Base-by-base conservation (phyloP, 2,797 vertebrate genomes). In the Decapterus maruadsi region DNA sequence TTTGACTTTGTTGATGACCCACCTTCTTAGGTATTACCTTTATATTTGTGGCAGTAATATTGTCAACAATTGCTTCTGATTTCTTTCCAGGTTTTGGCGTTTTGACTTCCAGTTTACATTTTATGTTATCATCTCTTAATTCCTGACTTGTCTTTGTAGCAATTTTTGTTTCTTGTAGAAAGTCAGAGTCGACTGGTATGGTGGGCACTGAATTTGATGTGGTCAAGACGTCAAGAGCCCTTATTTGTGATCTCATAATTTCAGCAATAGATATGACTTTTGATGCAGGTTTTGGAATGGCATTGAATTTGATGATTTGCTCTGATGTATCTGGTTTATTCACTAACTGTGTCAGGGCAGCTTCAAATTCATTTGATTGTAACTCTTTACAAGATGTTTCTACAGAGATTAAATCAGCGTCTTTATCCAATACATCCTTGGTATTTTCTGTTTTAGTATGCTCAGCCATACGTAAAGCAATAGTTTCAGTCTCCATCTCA, bases 221-320 rank as follows among this genome's bases (percentile, higher is more conserved):
- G 26, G 26, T 26, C 26, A 26, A 57, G 11, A 63, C 68, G 1
- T 89, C 85, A 42, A 93, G 83, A 68, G 90, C 81, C 29, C 82
- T 90, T 31, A 95, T 81, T 70, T 95, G 93, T 66, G 90, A 65
- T 73, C 92, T 89, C 48, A 94, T 72, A 45, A 89, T 64, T 78
- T 92, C 93, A 67, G 91, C 92, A 36, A 92, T 57, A 17, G 91
- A 93, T 70, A 92, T 81, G 2, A 92, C 75, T 71, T 87, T 86
- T 55, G 81, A 63, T 10, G 62, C 84, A 9, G 89, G 80, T 67
- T 77, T 79, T 50, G 62, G 66, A 54, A 84, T 80, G 79, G 90
- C 89, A 26, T 82, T 70, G 14, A 88, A 63, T 13, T 29, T 20
- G 34, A 75, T 70, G 1, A 57, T 59, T 53, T 77, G 65, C 29